A percentile compares a stretch with the other conserved stretches of the same genome.
Evolutionary conservation across 2,797 vertebrate genomes (phyloP).

Genomic region (Dermochelys coriacea): DNA sequence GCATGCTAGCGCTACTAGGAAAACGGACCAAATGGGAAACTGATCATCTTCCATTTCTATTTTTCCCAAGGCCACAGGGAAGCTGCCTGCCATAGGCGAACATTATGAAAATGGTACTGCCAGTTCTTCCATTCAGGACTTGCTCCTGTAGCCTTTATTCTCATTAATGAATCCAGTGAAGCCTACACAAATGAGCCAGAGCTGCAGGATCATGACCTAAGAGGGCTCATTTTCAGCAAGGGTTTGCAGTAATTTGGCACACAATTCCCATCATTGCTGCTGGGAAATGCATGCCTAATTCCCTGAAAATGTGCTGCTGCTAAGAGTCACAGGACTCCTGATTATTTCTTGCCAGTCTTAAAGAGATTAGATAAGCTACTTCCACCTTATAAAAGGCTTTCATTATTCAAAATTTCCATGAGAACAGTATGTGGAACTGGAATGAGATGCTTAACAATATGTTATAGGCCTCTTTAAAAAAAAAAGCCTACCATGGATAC

Average conservation of each 20-base stretch:
- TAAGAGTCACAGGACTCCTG: conserved; percentile 33
- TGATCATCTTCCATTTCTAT: neutral
- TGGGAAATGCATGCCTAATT: conserved; percentile 38
- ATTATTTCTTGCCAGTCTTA: conserved; percentile 49
- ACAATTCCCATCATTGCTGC: conserved; percentile 7
- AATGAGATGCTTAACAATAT: conserved; percentile 56
- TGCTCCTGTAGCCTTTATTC: neutral
- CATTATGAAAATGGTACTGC: neutral
- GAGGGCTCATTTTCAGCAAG: neutral
- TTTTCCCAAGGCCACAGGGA: neutral
- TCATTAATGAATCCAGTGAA: neutral
- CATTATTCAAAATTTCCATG: conserved; percentile 52
- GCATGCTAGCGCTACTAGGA: neutral
- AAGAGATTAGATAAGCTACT: conserved; percentile 42
- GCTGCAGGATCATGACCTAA: neutral
- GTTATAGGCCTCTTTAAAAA: conserved; percentile 1
- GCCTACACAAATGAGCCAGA: neutral
- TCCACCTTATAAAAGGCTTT: conserved; percentile 38
- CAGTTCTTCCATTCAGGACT: neutral
- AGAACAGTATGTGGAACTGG: conserved; percentile 43
- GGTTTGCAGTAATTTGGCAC: neutral
- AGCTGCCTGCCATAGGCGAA: neutral
- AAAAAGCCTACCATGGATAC: conserved; percentile 10
- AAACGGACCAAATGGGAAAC: neutral
- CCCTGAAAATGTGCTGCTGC: conserved; percentile 48